phyloP scores from a whole-genome alignment of 2,113 vertebrate genomes.

The Acrocephalus kingi region DNA sequence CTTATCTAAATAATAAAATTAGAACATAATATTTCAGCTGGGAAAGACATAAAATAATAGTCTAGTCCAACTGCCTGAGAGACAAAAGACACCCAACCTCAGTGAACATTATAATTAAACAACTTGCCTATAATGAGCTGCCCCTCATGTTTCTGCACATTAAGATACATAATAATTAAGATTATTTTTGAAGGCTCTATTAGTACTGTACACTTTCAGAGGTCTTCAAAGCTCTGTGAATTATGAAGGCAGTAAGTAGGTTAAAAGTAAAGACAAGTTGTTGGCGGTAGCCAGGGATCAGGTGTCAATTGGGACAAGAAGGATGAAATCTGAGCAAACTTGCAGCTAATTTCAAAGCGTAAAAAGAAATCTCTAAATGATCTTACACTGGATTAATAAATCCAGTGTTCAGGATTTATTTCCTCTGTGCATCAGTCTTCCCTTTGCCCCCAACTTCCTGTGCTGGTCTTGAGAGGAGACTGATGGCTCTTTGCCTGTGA shows the following conservation, averaged over 20 bases:
- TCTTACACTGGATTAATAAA: not conserved
- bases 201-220: not conserved
- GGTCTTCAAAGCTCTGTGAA: not conserved
- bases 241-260: not conserved
- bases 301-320: not conserved
- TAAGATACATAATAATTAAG: not conserved
- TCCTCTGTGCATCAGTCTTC: not conserved
- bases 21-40: not conserved
- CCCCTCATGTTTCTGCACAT: not conserved
- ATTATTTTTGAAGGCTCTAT: not conserved
- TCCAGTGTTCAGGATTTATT: not conserved
- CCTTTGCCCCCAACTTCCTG: not conserved
- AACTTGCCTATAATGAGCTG: not conserved
- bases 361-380: not conserved
- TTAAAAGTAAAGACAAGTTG: not conserved
- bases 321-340: not conserved
- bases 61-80: not conserved
- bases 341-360: not conserved
- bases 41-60: not conserved
- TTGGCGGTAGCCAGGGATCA: not conserved
- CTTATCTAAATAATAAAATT: not conserved
- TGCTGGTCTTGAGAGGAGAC: not conserved
- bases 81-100: not conserved
- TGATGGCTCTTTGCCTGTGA: not conserved
- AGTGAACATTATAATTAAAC: not conserved